phyloP scores from a whole-genome alignment of 2,113 vertebrate species.

The Gadus macrocephalus region DNA sequence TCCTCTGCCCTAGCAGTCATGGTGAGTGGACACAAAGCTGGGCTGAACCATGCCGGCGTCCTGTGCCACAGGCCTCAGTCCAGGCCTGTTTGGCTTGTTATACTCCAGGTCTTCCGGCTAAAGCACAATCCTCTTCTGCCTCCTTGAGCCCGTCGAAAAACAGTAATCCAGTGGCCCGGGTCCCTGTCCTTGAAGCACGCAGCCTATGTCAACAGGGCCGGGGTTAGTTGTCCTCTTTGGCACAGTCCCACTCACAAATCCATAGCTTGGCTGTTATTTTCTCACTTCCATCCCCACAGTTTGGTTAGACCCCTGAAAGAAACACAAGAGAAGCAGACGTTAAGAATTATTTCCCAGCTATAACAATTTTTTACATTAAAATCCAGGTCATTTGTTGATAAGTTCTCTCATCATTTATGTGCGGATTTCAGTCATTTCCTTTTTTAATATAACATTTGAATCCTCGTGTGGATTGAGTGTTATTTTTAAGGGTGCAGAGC shows the following conservation, averaged over 20 bases:
- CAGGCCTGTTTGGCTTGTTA: conserved; percentile 60
- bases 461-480: neutral
- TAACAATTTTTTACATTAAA: too few species aligned
- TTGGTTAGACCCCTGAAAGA: conserved; percentile 48
- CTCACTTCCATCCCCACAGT: conserved; percentile 33
- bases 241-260: conserved; percentile 49
- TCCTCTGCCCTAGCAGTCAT: conserved; percentile 80
- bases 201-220: conserved; percentile 20
- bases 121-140: conserved; percentile 62
- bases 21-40: conserved; percentile 75
- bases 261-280: conserved; percentile 50
- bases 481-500: neutral
- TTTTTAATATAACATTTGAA: conserved; percentile 1
- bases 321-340: conserved; percentile 36
- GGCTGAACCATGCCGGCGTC: conserved; percentile 71
- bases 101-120: conserved; percentile 61
- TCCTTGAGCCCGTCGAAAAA: conserved; percentile 58
- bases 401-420: neutral
- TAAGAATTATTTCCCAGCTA: conserved; percentile 12
- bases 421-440: neutral
- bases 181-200: conserved; percentile 48
- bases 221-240: conserved; percentile 46
- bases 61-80: conserved; percentile 62
- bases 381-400: neutral
- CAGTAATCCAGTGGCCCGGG: conserved; percentile 69